phyloP scores from a whole-genome alignment of 2,113 vertebrate genomes.

The Lophotis ruficrista region DNA sequence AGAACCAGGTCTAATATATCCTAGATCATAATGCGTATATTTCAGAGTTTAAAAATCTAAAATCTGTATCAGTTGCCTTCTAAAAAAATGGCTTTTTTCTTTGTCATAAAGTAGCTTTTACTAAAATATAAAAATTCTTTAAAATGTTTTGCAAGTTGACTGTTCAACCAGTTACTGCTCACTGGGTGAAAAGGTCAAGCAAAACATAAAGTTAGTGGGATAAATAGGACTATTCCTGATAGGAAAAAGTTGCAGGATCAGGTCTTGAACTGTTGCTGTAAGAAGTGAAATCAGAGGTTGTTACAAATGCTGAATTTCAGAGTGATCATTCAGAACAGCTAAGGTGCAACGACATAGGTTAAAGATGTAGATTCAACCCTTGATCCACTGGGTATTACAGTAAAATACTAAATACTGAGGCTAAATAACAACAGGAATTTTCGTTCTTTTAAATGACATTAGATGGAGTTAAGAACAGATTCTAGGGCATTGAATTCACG shows the following conservation, averaged over 20 bases:
- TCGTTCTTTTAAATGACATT: background rate
- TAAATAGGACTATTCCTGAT: background rate
- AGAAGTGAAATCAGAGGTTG: background rate
- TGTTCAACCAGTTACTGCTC: background rate
- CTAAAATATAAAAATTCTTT: background rate
- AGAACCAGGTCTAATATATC: background rate
- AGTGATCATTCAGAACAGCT: background rate
- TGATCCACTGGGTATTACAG: background rate
- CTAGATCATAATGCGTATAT: background rate
- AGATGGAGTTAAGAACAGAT: background rate
- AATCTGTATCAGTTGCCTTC: background rate
- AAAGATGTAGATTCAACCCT: background rate
- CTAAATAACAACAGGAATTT: background rate
- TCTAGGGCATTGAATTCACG: background rate
- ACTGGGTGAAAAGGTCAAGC: background rate
- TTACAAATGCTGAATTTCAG: background rate
- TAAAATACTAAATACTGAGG: background rate
- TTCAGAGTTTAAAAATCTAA: background rate
- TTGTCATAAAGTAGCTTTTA: background rate
- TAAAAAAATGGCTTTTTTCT: background rate
- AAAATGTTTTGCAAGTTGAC: background rate
- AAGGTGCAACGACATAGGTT: background rate
- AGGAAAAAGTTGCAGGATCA: background rate
- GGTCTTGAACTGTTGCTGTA: background rate
- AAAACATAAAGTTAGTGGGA: background rate